Percentiles rank a stretch among this genome's conserved stretches.
Conservation (phyloP, 2,888 invertebrate genomes). For the Nomada hirtipes region DNA sequence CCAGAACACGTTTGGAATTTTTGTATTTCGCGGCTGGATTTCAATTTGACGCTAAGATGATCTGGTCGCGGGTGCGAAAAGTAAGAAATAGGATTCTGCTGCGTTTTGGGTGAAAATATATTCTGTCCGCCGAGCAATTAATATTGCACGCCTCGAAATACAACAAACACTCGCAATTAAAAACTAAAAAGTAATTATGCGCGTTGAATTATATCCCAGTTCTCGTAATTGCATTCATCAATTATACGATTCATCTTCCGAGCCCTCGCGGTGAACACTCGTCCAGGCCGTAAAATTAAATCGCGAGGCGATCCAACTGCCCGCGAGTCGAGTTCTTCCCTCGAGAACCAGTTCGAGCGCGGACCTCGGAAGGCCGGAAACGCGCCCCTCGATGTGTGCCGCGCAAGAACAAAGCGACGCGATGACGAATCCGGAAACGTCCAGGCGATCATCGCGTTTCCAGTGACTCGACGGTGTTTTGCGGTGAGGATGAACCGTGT, state of each 20-base stretch:
- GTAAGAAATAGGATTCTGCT: no score
- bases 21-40: no score
- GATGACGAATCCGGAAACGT: constrained; percentile 50
- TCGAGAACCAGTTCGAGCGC: background rate
- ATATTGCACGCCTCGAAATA: no score
- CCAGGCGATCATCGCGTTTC: constrained; percentile 48
- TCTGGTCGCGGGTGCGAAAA: no score
- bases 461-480: constrained; percentile 51
- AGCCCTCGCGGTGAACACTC: background rate
- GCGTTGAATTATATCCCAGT: no score
- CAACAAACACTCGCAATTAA: no score
- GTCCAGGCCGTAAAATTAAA: background rate
- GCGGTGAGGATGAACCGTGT: constrained; percentile 49
- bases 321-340: background rate
- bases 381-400: background rate
- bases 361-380: constrained; percentile 6
- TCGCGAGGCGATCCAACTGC: background rate
- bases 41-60: no score
- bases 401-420: constrained; percentile 32
- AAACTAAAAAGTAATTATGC: no score
- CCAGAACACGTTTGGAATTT: background rate
- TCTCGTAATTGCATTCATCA: no score
- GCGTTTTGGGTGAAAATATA: no score
- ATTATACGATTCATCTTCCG: no score
- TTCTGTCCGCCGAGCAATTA: no score